A percentile compares a stretch with the other conserved stretches of the same genome.
Evolutionary conservation across 2,888 invertebrate genomes (phyloP).

Genomic region (Noctuana brunneofusca): DNA sequence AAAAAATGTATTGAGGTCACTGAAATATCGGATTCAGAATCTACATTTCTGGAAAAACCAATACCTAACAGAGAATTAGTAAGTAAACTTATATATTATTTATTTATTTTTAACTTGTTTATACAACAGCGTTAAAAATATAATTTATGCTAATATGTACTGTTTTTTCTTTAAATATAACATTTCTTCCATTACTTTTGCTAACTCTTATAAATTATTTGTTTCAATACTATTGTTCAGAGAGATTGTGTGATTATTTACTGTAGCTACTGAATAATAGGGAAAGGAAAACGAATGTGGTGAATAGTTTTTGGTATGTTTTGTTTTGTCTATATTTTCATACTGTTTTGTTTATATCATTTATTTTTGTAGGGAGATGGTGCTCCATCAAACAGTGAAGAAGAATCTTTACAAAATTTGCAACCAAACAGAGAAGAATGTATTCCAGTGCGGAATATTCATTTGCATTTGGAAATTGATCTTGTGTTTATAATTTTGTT

Average conservation of each 20-base stretch:
- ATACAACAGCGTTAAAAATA: too few species aligned
- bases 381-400: conserved; percentile 47
- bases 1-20: conserved; percentile 2
- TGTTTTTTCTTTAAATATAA: too few species aligned
- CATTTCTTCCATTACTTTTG: too few species aligned
- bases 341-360: not conserved
- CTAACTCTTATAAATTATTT: too few species aligned
- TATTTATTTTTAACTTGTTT: too few species aligned
- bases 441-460: conserved; percentile 47
- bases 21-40: not conserved
- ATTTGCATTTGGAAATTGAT: conserved; percentile 87
- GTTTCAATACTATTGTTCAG: too few species aligned
- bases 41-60: not conserved
- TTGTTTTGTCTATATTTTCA: not conserved
- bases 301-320: too few species aligned
- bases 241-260: too few species aligned
- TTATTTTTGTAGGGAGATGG: conserved; percentile 50
- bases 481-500: conserved; percentile 88
- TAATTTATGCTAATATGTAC: too few species aligned
- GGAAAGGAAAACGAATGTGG: too few species aligned
- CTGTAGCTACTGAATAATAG: too few species aligned
- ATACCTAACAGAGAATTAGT: not conserved
- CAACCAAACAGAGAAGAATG: conserved; percentile 33
- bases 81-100: too few species aligned
- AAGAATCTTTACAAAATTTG: conserved; percentile 36